phyloP scores from a whole-genome alignment of 2,888 invertebrate species.

The Tachina grossa region DNA sequence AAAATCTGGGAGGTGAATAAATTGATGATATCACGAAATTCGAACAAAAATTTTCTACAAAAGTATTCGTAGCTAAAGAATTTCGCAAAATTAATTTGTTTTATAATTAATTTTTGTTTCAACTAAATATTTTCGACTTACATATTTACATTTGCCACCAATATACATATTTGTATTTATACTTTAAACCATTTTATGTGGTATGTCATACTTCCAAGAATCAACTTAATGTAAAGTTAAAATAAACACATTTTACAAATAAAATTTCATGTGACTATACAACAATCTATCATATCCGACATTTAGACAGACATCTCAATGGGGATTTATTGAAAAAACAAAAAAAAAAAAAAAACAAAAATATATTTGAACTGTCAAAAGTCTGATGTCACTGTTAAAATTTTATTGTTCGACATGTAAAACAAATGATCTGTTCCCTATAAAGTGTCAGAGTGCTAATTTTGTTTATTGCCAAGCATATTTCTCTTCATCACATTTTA shows the following conservation, averaged over 20 bases:
- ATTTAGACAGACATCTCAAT: conserved; percentile 29
- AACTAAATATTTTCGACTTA: neutral
- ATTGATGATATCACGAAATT: no score
- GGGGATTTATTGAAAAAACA: conserved; percentile 13
- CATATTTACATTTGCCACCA: neutral
- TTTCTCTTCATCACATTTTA: neutral
- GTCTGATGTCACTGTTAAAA: conserved; percentile 13
- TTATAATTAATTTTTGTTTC: no score
- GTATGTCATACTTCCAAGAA: neutral
- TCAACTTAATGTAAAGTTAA: neutral
- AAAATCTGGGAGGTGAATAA: no score
- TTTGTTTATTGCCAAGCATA: conserved; percentile 22
- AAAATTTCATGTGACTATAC: neutral
- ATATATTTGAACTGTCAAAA: conserved; percentile 46
- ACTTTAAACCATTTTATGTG: neutral
- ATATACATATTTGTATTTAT: neutral
- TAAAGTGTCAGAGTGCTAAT: conserved; percentile 28
- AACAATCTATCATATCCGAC: conserved; percentile 21
- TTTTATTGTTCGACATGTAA: conserved; percentile 15
- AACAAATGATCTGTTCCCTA: conserved; percentile 29
- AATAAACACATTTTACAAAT: neutral
- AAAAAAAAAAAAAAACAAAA: conserved; percentile 8
- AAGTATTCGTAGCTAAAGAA: no score
- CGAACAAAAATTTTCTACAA: no score
- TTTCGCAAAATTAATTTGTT: no score